Conservation (phyloP, 2,113 vertebrate genomes). For the Chaenocephalus aceratus region DNA sequence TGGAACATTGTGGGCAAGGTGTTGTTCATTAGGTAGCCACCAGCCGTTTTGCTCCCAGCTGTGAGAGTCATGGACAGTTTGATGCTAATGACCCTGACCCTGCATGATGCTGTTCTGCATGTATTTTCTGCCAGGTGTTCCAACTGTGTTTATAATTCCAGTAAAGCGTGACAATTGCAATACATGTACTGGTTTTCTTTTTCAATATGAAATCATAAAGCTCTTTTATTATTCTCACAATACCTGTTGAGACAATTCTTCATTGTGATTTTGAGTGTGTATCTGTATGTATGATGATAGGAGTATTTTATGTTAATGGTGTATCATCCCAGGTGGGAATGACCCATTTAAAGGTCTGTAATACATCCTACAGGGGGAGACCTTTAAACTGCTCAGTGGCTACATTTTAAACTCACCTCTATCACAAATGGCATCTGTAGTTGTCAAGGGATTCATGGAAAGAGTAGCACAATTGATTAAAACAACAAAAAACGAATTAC, state of each 20-base stretch:
- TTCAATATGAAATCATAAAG: not conserved
- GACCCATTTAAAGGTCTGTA: too few relatives aligned
- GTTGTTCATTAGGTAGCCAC: slow-evolving; percentile 47
- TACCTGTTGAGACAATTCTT: not conserved
- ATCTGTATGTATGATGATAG: slow-evolving; percentile 17
- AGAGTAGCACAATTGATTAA: too few relatives aligned
- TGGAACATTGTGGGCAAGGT: slow-evolving; percentile 40
- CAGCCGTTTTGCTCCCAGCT: slow-evolving; percentile 40
- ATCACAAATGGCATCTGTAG: too few relatives aligned
- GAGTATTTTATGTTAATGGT: not conserved
- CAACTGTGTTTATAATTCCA: slow-evolving; percentile 62
- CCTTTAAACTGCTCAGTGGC: too few relatives aligned
- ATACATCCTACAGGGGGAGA: too few relatives aligned
- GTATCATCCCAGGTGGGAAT: slow-evolving; percentile 1
- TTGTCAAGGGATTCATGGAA: too few relatives aligned
- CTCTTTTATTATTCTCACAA: not conserved
- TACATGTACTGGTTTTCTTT: slow-evolving; percentile 30
- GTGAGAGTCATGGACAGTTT: slow-evolving; percentile 58
- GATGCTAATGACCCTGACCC: slow-evolving; percentile 51
- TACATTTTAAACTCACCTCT: too few relatives aligned
- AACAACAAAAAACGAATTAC: too few relatives aligned
- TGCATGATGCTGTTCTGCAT: slow-evolving; percentile 57
- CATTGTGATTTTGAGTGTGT: slow-evolving; percentile 11
- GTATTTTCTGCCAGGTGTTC: slow-evolving; percentile 44
- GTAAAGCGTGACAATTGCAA: slow-evolving; percentile 27